Evolutionary conservation across 2,113 vertebrate species (phyloP).

Genomic region (Orientallactaga bullata): DNA sequence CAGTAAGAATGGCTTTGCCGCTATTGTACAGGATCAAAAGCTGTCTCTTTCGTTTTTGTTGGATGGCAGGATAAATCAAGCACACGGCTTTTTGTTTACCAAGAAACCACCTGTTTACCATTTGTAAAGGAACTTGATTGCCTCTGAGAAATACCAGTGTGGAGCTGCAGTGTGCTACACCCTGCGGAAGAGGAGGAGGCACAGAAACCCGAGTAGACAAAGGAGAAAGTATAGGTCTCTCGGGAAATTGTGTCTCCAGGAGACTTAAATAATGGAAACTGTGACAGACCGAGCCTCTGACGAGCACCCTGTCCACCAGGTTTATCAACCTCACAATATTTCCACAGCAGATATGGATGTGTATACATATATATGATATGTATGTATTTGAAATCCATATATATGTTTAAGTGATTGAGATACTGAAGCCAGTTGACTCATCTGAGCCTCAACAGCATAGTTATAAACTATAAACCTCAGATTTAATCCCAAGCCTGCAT

Average conservation of each 20-base stretch:
- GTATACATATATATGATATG: no score
- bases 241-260: conserved; percentile 41
- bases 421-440: not conserved
- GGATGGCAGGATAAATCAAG: conserved; percentile 61
- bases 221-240: not conserved
- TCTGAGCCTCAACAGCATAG: not conserved
- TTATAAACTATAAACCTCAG: not conserved
- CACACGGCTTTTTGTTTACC: conserved; percentile 68
- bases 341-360: not conserved
- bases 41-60: conserved; percentile 54
- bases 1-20: conserved; percentile 47
- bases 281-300: not conserved
- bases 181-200: not conserved
- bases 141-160: conserved; percentile 55
- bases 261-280: conserved; percentile 3
- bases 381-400: not conserved
- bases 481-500: conserved; percentile 10
- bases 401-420: conserved; percentile 4
- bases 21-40: conserved; percentile 59
- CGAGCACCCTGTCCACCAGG: not conserved
- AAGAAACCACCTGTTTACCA: conserved; percentile 75
- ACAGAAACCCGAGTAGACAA: not conserved
- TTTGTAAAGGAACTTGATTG: conserved; percentile 73
- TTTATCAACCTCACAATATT: not conserved
- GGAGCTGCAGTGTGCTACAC: not conserved